Conservation (phyloP, 2,113 vertebrate genomes). For the Xenus cinereus region DNA sequence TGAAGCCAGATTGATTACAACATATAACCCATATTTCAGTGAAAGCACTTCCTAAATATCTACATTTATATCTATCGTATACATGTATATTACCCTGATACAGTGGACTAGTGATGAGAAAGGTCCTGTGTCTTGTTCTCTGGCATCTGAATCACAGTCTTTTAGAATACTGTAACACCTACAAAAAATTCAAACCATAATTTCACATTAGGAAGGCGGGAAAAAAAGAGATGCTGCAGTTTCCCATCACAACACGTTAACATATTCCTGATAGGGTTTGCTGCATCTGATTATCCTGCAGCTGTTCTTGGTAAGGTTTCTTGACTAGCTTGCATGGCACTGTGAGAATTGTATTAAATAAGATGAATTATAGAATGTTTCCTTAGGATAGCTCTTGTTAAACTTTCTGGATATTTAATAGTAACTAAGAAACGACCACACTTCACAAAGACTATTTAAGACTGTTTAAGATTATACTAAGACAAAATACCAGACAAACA, state of each 20-base stretch:
- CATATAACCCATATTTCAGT: neutral
- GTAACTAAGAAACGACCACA: neutral
- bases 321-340: neutral
- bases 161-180: neutral
- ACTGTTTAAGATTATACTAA: neutral
- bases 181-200: neutral
- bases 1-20: neutral
- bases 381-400: neutral
- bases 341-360: neutral
- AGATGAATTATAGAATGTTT: neutral
- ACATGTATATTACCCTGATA: neutral
- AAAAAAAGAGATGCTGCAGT: neutral
- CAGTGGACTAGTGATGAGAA: neutral
- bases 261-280: neutral
- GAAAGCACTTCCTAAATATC: neutral
- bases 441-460: neutral
- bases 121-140: neutral
- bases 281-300: conserved; percentile 31
- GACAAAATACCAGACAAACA: neutral
- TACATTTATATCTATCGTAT: neutral
- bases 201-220: neutral
- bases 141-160: neutral
- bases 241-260: neutral
- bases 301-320: neutral
- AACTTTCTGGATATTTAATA: neutral